Conservation (phyloP, 2,888 invertebrate genomes). For the Gnatocerus cornutus region DNA sequence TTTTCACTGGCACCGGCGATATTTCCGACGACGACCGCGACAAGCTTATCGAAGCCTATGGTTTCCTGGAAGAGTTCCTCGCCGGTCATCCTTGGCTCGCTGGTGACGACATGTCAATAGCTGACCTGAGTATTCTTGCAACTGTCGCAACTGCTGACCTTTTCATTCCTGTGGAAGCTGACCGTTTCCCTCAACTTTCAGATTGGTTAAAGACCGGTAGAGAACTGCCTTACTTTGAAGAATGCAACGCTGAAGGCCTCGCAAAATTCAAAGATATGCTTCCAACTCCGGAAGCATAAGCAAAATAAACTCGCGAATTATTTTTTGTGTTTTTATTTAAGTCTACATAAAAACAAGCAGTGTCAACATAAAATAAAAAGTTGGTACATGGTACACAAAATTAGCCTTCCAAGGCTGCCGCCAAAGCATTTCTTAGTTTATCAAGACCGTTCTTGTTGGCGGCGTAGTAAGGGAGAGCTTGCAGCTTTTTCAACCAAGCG, state of each 20-base stretch:
- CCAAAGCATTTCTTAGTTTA: conserved; percentile 14
- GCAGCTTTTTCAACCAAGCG: conserved; percentile 46
- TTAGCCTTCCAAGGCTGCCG: conserved; percentile 26
- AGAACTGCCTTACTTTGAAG: conserved; percentile 61
- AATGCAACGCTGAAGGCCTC: conserved; percentile 58
- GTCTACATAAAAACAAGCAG: conserved; percentile 40
- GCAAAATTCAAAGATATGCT: conserved; percentile 53
- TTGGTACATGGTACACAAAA: conserved; percentile 3
- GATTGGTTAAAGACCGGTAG: conserved; percentile 69
- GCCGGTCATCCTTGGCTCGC: conserved; percentile 60
- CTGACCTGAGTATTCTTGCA: conserved; percentile 64
- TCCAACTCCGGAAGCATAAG: conserved; percentile 42
- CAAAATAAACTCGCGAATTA: background rate
- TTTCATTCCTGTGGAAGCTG: conserved; percentile 68
- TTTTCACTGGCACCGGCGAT: conserved; percentile 64
- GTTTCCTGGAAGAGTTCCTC: conserved; percentile 63
- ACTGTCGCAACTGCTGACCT: conserved; percentile 71
- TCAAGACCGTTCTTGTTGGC: conserved; percentile 40
- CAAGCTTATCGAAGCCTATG: conserved; percentile 65
- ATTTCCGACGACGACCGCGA: conserved; percentile 67
- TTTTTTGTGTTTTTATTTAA: conserved; percentile 19
- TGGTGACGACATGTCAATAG: conserved; percentile 63
- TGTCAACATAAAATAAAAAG: conserved; percentile 24
- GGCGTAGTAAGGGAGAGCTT: conserved; percentile 39
- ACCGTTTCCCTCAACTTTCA: conserved; percentile 66